Evolutionary conservation across 2,888 invertebrate species (phyloP).

Genomic region (Andrena camellia): DNA sequence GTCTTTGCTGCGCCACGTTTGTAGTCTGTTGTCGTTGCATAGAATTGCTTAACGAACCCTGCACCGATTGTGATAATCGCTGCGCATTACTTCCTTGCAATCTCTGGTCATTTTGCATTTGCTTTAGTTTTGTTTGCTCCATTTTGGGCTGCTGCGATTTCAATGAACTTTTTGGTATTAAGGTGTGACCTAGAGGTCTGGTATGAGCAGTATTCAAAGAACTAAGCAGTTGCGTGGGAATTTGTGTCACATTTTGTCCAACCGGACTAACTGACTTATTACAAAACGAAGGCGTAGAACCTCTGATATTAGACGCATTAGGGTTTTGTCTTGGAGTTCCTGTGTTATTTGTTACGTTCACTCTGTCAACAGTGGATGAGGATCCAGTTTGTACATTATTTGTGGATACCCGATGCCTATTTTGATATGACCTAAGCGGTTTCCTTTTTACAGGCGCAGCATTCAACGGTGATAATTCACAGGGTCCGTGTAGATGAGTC

Average conservation of each 20-base stretch:
- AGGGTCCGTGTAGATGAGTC: slow-evolving; percentile 41
- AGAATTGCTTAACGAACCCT: slow-evolving; percentile 44
- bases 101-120: slow-evolving; percentile 57
- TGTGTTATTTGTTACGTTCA: slow-evolving; percentile 53
- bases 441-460: slow-evolving; percentile 66
- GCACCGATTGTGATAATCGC: slow-evolving; percentile 40
- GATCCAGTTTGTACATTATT: slow-evolving; percentile 53
- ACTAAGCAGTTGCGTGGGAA: slow-evolving; percentile 62
- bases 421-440: slow-evolving; percentile 62
- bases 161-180: slow-evolving; percentile 62
- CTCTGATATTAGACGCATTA: slow-evolving; percentile 63
- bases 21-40: slow-evolving; percentile 55
- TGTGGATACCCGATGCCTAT: slow-evolving; percentile 63
- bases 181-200: slow-evolving; percentile 51
- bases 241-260: slow-evolving; percentile 70
- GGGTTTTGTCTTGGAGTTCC: slow-evolving; percentile 67
- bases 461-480: slow-evolving; percentile 53
- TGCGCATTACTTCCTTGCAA: slow-evolving; percentile 51
- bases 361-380: slow-evolving; percentile 46
- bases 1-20: slow-evolving; percentile 78
- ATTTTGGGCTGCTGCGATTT: slow-evolving; percentile 70
- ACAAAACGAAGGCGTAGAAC: slow-evolving; percentile 57
- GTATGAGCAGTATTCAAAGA: slow-evolving; percentile 51
- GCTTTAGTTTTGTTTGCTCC: slow-evolving; percentile 78
- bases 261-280: slow-evolving; percentile 61